A percentile compares a stretch with the other conserved stretches of the same genome.
Conservation (phyloP, 1,140 invertebrate genomes). For the Leguminivora glycinivorella region DNA sequence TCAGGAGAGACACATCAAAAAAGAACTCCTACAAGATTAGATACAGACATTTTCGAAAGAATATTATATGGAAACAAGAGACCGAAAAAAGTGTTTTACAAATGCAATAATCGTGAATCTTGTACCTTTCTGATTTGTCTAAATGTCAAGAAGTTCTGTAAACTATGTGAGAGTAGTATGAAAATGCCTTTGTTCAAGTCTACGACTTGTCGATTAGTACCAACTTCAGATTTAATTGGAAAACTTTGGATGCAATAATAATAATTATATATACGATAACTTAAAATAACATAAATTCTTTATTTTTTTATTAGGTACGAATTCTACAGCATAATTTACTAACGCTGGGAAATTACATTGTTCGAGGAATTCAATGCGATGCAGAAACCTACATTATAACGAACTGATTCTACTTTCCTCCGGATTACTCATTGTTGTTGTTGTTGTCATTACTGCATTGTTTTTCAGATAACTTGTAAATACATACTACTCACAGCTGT, state of each 20-base stretch:
- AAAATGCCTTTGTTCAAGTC: conserved; percentile 31
- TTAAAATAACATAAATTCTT: too few relatives aligned
- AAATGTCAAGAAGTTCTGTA: conserved; percentile 48
- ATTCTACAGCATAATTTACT: too few relatives aligned
- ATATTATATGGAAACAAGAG: conserved; percentile 8
- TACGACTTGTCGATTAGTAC: conserved; percentile 43
- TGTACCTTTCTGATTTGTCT: conserved; percentile 59
- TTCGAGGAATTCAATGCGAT: too few relatives aligned
- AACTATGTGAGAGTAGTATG: conserved; percentile 53
- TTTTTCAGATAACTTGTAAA: too few relatives aligned
- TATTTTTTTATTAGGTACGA: too few relatives aligned
- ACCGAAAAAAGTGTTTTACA: conserved; percentile 43
- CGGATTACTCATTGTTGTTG: too few relatives aligned
- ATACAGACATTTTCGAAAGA: not conserved
- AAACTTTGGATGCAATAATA: not conserved
- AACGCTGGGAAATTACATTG: too few relatives aligned
- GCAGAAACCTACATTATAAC: too few relatives aligned
- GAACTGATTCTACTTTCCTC: too few relatives aligned
- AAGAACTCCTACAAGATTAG: not conserved
- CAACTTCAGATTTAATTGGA: conserved; percentile 41
- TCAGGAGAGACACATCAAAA: not conserved
- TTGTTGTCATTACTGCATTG: too few relatives aligned
- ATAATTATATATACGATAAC: too few relatives aligned
- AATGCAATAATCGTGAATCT: conserved; percentile 43
- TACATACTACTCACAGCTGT: too few relatives aligned